Conservation (phyloP, 2,888 invertebrate genomes). For the Lycocerus yunnanus region DNA sequence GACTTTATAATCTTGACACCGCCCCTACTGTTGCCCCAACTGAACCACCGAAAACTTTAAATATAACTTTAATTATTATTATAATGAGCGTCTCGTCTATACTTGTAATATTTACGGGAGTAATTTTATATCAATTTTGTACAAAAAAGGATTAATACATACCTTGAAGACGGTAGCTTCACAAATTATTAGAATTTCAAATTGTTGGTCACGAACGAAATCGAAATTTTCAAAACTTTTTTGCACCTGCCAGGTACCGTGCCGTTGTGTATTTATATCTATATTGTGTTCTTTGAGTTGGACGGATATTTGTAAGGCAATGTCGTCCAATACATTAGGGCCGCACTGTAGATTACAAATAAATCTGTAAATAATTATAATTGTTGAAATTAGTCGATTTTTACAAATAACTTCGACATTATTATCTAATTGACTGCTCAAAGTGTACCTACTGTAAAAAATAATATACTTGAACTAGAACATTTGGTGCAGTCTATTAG, state of each 20-base stretch:
- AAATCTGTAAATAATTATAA: constrained; percentile 7
- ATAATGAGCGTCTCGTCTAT: constrained; percentile 16
- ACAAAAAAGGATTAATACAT: constrained; percentile 12
- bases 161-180: constrained; percentile 21
- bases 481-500: not conserved
- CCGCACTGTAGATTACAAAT: constrained; percentile 9
- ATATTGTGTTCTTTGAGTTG: not conserved
- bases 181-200: constrained; percentile 17
- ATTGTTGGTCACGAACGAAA: constrained; percentile 3
- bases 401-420: not conserved
- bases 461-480: not conserved
- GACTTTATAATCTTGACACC: constrained; percentile 18
- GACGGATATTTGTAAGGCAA: constrained; percentile 8
- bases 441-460: not conserved
- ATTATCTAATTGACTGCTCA: not conserved
- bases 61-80: constrained; percentile 9
- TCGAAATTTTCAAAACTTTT: not conserved
- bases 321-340: constrained; percentile 6
- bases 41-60: not conserved
- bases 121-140: constrained; percentile 20
- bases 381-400: not conserved
- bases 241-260: not conserved
- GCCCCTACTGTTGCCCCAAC: not conserved
- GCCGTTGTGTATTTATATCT: constrained; percentile 1
- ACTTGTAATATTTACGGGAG: constrained; percentile 14